phyloP scores from a whole-genome alignment of 92 coral and sea anemone genomes.

The Parazoanthus swiftii region DNA sequence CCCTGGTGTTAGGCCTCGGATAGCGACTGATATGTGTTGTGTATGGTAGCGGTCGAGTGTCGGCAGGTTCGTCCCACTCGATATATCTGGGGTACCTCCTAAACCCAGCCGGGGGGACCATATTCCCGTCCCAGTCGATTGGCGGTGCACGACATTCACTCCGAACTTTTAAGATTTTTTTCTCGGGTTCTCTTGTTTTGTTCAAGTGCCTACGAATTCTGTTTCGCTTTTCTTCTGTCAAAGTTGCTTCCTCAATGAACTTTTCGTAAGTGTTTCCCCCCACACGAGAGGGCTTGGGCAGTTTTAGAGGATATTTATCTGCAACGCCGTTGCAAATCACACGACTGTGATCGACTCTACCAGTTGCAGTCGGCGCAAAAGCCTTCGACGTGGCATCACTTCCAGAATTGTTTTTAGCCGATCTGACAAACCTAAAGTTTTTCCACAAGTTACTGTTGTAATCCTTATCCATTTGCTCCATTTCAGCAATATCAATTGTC shows the following conservation, averaged over 20 bases:
- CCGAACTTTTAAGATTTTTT: slow-evolving; percentile 48
- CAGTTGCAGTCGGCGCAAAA: slow-evolving; percentile 7
- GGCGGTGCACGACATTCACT: slow-evolving; percentile 89
- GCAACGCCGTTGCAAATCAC: slow-evolving; percentile 57
- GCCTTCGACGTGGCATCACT: slow-evolving; percentile 20
- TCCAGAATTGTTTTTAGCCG: slow-evolving; percentile 55
- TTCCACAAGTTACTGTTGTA: slow-evolving; percentile 94
- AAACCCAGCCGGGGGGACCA: slow-evolving; percentile 65
- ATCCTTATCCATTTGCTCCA: slow-evolving; percentile 61
- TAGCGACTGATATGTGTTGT: not conserved
- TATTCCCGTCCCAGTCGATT: slow-evolving; percentile 72
- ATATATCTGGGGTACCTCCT: slow-evolving; percentile 49
- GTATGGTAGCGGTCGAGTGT: slow-evolving; percentile 41
- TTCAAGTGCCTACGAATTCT: slow-evolving; percentile 54
- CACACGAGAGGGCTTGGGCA: slow-evolving; percentile 77
- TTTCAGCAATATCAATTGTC: slow-evolving; percentile 56
- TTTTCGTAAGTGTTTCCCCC: slow-evolving; percentile 71
- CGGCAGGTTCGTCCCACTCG: slow-evolving; percentile 16
- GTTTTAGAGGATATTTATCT: slow-evolving; percentile 62
- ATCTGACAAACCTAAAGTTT: slow-evolving; percentile 83
- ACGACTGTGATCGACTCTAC: slow-evolving; percentile 25
- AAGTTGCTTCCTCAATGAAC: slow-evolving; percentile 61
- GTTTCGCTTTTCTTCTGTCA: slow-evolving; percentile 56
- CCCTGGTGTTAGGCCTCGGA: too few species aligned
- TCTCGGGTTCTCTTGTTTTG: slow-evolving; percentile 49